Evolutionary conservation across 2,888 invertebrate genomes (phyloP).

Genomic region (Sarcophaga rosellei): DNA sequence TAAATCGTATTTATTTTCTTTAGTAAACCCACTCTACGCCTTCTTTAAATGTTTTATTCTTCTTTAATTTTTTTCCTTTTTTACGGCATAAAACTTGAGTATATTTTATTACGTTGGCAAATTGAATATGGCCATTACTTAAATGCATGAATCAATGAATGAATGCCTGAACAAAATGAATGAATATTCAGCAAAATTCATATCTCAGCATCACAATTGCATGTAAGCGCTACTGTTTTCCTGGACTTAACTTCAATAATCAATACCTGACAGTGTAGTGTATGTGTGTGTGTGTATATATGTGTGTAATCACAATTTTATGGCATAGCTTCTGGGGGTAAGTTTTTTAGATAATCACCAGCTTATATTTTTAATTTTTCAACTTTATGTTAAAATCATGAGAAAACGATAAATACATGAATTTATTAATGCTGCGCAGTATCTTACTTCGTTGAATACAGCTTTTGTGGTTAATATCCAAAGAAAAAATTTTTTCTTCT

Average conservation of each 20-base stretch:
- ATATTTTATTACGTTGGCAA: background rate
- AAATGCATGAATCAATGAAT: conserved; percentile 1
- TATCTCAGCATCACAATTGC: conserved; percentile 47
- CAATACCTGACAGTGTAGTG: too few relatives aligned
- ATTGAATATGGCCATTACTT: conserved; percentile 15
- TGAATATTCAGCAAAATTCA: conserved; percentile 31
- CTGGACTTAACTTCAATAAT: conserved; percentile 24
- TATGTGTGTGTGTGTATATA: too few relatives aligned
- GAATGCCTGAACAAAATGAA: background rate
- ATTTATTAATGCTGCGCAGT: conserved; percentile 7
- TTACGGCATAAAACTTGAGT: conserved; percentile 63
- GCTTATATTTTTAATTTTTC: conserved; percentile 25
- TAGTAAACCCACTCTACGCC: conserved; percentile 65
- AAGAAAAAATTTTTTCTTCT: too few relatives aligned
- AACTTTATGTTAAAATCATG: conserved; percentile 60
- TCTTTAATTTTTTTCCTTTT: background rate
- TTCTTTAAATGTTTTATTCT: conserved; percentile 54
- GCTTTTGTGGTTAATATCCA: too few relatives aligned
- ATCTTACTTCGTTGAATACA: too few relatives aligned
- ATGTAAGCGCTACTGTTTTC: conserved; percentile 60
- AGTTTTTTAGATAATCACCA: conserved; percentile 49
- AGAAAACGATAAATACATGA: conserved; percentile 32
- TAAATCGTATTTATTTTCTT: background rate
- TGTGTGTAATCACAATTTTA: conserved; percentile 24
- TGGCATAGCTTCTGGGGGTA: conserved; percentile 57